A percentile compares a stretch with the other conserved stretches of the same genome.
Evolutionary conservation across 1,140 invertebrate species (phyloP).

Genomic region (Pseudoatta argentina): DNA sequence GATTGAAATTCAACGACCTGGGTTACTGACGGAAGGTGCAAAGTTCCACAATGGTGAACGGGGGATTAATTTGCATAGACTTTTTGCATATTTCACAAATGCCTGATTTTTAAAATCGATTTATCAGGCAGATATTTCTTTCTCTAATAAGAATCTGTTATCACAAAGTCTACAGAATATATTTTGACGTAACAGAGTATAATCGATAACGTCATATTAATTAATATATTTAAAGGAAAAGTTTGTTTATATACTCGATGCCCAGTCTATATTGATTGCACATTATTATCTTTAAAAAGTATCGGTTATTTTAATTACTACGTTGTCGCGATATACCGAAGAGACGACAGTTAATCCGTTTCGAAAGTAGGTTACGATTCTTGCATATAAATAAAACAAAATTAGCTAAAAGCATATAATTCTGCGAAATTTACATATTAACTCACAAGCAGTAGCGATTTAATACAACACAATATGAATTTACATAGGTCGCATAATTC

Average conservation of each 20-base stretch:
- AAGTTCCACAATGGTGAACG: too few species aligned
- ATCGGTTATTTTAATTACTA: conserved; percentile 28
- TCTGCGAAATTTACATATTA: conserved; percentile 56
- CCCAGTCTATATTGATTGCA: conserved; percentile 3
- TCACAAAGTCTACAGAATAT: neutral
- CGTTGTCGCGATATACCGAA: neutral
- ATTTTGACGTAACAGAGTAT: neutral
- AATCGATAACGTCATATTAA: conserved; percentile 30
- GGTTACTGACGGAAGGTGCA: too few species aligned
- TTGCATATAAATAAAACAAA: conserved; percentile 51
- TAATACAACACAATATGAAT: conserved; percentile 60
- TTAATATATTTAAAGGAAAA: conserved; percentile 26
- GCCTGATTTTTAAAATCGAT: neutral
- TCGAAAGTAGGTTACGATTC: conserved; percentile 50
- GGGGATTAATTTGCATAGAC: neutral
- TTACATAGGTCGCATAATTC: conserved; percentile 61
- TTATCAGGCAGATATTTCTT: neutral
- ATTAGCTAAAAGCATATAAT: conserved; percentile 38
- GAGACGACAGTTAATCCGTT: conserved; percentile 48
- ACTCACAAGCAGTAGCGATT: conserved; percentile 56
- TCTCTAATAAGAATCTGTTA: neutral
- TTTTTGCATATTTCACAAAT: conserved; percentile 8
- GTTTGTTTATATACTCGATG: conserved; percentile 16
- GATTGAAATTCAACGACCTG: too few species aligned
- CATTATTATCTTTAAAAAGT: conserved; percentile 28